These are phyloP conservation scores for Temnopleurus reevesii DNA, from an alignment of 53 echinoderm and acorn worm genomes.

Conservation along the genomic window DNA sequence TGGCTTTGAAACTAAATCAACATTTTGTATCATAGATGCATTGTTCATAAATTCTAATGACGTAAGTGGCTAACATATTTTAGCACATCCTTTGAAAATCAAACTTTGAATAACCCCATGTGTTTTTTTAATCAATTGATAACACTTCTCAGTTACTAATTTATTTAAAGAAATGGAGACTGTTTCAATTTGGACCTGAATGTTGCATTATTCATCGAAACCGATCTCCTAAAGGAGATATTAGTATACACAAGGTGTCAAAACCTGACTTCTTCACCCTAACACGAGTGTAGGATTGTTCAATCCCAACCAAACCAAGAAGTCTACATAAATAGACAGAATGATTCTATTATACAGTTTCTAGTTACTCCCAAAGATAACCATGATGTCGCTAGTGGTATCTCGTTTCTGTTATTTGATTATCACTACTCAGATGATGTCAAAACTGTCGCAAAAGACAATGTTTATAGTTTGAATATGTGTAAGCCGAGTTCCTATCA, in stretches of 20 bases:
- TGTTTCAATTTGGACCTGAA: neutral
- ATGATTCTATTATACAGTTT: neutral
- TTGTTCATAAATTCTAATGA: too few relatives aligned
- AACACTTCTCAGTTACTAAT: neutral
- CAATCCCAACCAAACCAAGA: neutral
- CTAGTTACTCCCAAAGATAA: slow-evolving; percentile 3
- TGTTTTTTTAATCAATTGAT: too few relatives aligned
- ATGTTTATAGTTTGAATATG: neutral
- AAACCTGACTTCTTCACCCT: slow-evolving; percentile 21
- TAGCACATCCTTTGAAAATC: too few relatives aligned
- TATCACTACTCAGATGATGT: neutral
- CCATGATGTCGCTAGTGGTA: neutral
- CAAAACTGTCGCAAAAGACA: neutral
- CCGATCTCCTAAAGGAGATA: slow-evolving; percentile 1
- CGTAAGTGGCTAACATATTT: too few relatives aligned
- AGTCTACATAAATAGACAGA: slow-evolving; percentile 8
- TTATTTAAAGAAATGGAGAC: neutral
- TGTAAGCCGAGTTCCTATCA: neutral
- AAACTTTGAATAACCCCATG: too few relatives aligned
- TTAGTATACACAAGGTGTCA: slow-evolving; percentile 24
- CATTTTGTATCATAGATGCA: too few relatives aligned
- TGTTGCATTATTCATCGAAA: slow-evolving; percentile 17
- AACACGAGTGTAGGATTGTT: neutral
- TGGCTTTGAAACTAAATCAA: too few relatives aligned
- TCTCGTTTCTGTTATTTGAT: neutral